These are phyloP conservation scores for Andrena marginata DNA, from an alignment of 2,888 invertebrate species.

Conservation along the genomic window DNA sequence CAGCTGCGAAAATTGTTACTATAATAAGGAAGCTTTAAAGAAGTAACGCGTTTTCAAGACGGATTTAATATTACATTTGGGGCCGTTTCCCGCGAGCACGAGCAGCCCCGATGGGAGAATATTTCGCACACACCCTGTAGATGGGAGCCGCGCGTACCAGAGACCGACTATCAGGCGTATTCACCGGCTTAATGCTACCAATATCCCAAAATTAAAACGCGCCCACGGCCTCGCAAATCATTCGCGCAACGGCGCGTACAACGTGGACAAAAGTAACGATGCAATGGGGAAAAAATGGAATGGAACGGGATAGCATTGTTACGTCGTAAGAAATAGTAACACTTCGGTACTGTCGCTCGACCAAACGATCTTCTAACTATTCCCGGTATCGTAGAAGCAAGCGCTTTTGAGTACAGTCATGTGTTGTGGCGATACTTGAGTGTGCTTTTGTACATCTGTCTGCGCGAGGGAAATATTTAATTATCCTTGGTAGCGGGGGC, in stretches of 20 bases:
- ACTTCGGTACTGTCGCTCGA: background rate
- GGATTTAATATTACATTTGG: conserved; percentile 1
- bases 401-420: background rate
- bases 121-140: conserved; percentile 65
- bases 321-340: background rate
- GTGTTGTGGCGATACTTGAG: background rate
- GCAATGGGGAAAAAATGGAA: conserved; percentile 38
- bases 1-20: background rate
- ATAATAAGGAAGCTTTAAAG: background rate
- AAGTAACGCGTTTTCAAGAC: background rate
- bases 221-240: conserved; percentile 76
- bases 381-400: background rate
- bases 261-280: conserved; percentile 66
- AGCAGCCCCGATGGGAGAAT: background rate
- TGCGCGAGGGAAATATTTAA: conserved; percentile 44
- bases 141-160: conserved; percentile 47
- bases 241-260: conserved; percentile 65
- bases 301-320: conserved; percentile 37
- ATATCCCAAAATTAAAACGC: conserved; percentile 80
- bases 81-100: background rate
- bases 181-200: conserved; percentile 73
- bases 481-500: conserved; percentile 47
- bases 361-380: background rate
- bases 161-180: conserved; percentile 65
- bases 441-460: background rate